A percentile compares a stretch with the other conserved stretches of the same genome.
These are phyloP conservation scores for Bombyx huttoni DNA, from an alignment of 2,888 invertebrate genomes.

Conservation along the genomic window DNA sequence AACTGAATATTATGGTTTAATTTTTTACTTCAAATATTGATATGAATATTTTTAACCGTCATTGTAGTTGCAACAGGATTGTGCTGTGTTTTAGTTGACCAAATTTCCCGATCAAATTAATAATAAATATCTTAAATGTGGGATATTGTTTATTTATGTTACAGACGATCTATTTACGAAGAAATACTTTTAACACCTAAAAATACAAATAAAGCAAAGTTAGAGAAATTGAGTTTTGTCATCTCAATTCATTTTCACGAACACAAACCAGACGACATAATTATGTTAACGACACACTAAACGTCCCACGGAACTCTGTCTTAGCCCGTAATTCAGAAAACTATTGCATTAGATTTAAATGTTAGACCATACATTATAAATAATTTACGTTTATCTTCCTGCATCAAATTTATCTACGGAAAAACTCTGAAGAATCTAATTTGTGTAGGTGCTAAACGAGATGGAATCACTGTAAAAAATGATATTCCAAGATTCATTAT, in stretches of 20 bases:
- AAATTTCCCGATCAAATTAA: too few species aligned
- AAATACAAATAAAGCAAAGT: too few species aligned
- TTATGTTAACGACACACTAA: conserved; percentile 6
- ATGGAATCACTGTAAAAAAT: neutral
- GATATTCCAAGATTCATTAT: neutral
- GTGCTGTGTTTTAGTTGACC: too few species aligned
- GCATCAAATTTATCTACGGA: neutral
- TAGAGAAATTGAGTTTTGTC: neutral
- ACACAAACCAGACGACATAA: conserved; percentile 1
- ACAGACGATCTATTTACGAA: too few species aligned
- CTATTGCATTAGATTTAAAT: conserved; percentile 4
- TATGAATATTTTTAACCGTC: too few species aligned
- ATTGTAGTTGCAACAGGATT: too few species aligned
- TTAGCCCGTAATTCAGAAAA: conserved; percentile 4
- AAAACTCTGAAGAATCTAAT: neutral
- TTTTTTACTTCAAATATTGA: too few species aligned
- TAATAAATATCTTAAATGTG: too few species aligned
- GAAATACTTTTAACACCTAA: too few species aligned
- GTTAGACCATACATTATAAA: conserved; percentile 2
- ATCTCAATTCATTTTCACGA: conserved; percentile 1
- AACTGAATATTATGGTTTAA: too few species aligned
- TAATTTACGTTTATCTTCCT: conserved; percentile 1
- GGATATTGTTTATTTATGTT: too few species aligned
- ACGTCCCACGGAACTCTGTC: conserved; percentile 3
- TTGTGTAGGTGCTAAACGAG: neutral